Evolutionary conservation across 2,888 invertebrate species (phyloP), one percentile per base, ranked within the genome.

Genomic region (Epistrophe eligans): DNA sequence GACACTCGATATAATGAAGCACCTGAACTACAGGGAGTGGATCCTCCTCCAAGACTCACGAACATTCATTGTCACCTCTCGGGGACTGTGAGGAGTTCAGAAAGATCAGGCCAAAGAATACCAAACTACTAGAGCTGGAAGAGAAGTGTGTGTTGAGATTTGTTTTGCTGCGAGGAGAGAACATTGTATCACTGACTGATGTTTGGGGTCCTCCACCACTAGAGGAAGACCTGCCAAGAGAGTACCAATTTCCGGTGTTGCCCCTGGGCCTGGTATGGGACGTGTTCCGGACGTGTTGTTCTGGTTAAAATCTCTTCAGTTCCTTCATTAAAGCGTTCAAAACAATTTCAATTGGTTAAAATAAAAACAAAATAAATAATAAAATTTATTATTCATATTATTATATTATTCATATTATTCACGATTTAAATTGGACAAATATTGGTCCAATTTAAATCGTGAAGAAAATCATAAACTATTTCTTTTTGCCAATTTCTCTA

Each of bases 41-140:
- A 98, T 99, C 89, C 98, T 98, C 89, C 94, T 99, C 84, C 99
- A 99, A 93, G 99, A 99, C 93, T 98, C 99, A 7, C 95, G 99
- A 88, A 99, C 98, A 6, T 99, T 99, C 92, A 99, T 99, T 89
- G 99, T 99, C 9, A 99, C 99, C 2, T 99, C 94, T 99, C 76
- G 98, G 99, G 70, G 99, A 99, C 92, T 99, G 99, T 92, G 99
- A 99, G 93, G 99, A 99, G 93, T 99, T 99, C 92, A 95, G 99
- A 88, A 98, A 97, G 94, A 97, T 99, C 71, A 98, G 99, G 91
- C 97, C 98, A 1, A 99, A 99, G 94, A 97, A 97, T 89, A 96
- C 95, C 4, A 98, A 97, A 93, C 94, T 96, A 45, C 96, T 96
- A 0, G 99, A 99, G 91, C 95, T 98, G 79, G 99, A 99, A 93